These are phyloP conservation scores for Drosophila tropicalis DNA, from an alignment of 1,140 invertebrate species.

Conservation along the genomic window DNA sequence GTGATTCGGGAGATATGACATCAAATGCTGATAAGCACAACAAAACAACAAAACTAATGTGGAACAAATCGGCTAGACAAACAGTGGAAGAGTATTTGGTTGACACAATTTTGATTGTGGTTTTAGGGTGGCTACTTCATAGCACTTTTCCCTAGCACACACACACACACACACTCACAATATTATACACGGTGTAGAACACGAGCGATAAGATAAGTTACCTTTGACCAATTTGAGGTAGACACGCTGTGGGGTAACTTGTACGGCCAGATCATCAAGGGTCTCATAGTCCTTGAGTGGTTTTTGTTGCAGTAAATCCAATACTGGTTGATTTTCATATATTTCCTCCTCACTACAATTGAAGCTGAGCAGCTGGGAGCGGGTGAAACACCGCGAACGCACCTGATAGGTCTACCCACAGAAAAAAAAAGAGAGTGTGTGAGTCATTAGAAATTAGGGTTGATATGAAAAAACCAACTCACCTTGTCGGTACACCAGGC, in stretches of 20 bases:
- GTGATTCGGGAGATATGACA: conserved; percentile 39
- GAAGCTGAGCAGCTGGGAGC: conserved; percentile 42
- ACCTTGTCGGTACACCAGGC: conserved; percentile 84
- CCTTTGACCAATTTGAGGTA: conserved; percentile 84
- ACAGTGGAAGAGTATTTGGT: conserved; percentile 32
- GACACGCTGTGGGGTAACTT: conserved; percentile 86
- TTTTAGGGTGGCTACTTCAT: neutral
- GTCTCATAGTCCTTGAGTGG: conserved; percentile 82
- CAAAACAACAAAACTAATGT: conserved; percentile 40
- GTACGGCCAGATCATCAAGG: conserved; percentile 84
- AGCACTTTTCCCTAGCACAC: neutral
- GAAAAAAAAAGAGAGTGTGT: neutral
- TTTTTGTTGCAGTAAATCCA: conserved; percentile 59
- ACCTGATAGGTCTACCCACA: conserved; percentile 49
- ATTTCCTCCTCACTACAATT: conserved; percentile 59
- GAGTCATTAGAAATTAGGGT: neutral
- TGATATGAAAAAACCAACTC: conserved; percentile 3
- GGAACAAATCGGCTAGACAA: conserved; percentile 70
- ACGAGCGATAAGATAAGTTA: conserved; percentile 49
- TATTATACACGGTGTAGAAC: neutral
- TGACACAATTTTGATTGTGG: conserved; percentile 48
- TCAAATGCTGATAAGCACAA: conserved; percentile 44
- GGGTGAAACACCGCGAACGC: conserved; percentile 69
- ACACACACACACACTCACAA: neutral
- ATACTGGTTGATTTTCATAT: conserved; percentile 73